These are phyloP conservation scores for Trachelus iudaicus DNA, from an alignment of 2,888 invertebrate species.

Conservation along the genomic window DNA sequence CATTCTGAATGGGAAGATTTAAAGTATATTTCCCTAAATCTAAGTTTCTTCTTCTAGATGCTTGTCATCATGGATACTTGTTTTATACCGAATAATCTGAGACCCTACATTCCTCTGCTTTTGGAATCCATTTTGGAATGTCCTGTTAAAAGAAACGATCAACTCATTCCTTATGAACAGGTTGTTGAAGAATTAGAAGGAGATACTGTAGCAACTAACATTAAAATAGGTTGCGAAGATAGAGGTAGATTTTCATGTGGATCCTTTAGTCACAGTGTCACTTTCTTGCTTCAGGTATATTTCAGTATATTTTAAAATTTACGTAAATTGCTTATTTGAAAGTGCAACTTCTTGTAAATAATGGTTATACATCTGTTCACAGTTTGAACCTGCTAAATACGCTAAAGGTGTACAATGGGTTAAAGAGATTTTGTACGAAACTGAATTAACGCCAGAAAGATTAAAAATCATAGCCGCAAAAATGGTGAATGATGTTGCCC, in stretches of 20 bases:
- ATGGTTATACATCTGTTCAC: constrained; percentile 22
- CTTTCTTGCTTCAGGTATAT: constrained; percentile 75
- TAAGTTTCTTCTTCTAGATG: constrained; percentile 69
- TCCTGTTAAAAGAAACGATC: constrained; percentile 72
- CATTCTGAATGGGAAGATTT: not conserved
- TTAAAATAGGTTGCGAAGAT: constrained; percentile 74
- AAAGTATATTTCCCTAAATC: not conserved
- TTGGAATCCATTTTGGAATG: constrained; percentile 82
- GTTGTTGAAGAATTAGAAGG: constrained; percentile 83
- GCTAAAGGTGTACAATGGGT: constrained; percentile 80
- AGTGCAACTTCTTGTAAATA: not conserved
- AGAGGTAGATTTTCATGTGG: constrained; percentile 76
- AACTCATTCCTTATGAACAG: constrained; percentile 74
- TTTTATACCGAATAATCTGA: constrained; percentile 69
- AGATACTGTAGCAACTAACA: constrained; percentile 75
- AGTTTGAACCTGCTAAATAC: constrained; percentile 84
- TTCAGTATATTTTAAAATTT: constrained; percentile 11
- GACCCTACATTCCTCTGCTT: constrained; percentile 80
- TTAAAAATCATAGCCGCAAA: constrained; percentile 83
- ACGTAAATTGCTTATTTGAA: constrained; percentile 17
- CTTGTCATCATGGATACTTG: constrained; percentile 79
- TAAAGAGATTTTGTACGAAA: constrained; percentile 78
- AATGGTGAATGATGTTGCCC: constrained; percentile 83
- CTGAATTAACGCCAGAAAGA: constrained; percentile 79
- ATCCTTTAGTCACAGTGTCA: constrained; percentile 75